phyloP scores from a whole-genome alignment of 2,797 vertebrate species.

The Myotis findleyi region DNA sequence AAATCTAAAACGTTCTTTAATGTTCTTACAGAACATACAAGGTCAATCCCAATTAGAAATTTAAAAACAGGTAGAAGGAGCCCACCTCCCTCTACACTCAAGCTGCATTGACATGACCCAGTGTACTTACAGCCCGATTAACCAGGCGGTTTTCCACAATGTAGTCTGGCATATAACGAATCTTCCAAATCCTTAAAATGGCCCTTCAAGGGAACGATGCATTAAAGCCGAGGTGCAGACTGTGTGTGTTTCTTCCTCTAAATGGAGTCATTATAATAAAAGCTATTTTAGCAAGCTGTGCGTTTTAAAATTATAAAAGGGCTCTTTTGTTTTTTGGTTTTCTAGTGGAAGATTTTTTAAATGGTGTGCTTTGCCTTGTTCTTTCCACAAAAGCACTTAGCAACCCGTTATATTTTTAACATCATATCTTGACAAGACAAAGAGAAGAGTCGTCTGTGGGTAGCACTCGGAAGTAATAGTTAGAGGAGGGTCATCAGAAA shows the following conservation, averaged over 20 bases:
- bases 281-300: neutral
- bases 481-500: conserved; percentile 16
- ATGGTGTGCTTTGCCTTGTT: conserved; percentile 24
- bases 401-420: conserved; percentile 19
- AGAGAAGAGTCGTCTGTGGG: conserved; percentile 20
- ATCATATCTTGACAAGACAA: conserved; percentile 65
- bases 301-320: neutral
- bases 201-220: conserved; percentile 14
- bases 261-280: conserved; percentile 47
- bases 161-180: neutral
- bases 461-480: conserved; percentile 60
- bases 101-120: neutral
- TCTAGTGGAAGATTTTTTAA: neutral
- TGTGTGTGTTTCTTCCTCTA: neutral
- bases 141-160: conserved; percentile 22
- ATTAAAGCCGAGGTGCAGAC: conserved; percentile 14
- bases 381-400: conserved; percentile 66
- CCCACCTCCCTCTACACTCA: neutral
- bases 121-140: neutral
- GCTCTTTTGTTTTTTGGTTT: conserved; percentile 5
- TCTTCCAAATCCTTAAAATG: conserved; percentile 3
- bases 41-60: neutral
- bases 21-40: neutral
- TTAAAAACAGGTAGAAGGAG: neutral
- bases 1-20: neutral